These are phyloP conservation scores for Lagria hirta DNA, from an alignment of 2,888 invertebrate species.

Conservation along the genomic window DNA sequence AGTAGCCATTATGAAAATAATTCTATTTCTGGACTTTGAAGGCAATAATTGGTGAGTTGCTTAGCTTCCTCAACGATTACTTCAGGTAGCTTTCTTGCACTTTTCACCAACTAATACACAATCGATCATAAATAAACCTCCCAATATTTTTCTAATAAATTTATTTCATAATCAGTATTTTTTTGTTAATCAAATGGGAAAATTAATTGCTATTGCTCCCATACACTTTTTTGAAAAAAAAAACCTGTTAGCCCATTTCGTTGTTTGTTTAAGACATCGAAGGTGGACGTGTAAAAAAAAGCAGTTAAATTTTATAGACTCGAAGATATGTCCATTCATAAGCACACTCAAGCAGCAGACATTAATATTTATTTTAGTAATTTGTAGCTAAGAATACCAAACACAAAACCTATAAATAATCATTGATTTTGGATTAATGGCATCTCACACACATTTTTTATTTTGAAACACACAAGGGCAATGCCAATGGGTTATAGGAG, in stretches of 20 bases:
- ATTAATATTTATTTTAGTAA: constrained; percentile 26
- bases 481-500: constrained; percentile 47
- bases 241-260: constrained; percentile 32
- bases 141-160: no score
- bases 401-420: constrained; percentile 16
- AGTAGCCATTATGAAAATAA: no score
- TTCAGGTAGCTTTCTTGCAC: no score
- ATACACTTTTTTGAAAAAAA: no score
- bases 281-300: constrained; percentile 32
- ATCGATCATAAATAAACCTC: no score
- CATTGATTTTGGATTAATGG: constrained; percentile 16
- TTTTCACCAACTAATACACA: no score
- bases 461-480: constrained; percentile 33
- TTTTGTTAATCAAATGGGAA: no score
- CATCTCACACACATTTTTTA: constrained; percentile 9
- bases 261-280: constrained; percentile 19
- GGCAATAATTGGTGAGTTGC: no score
- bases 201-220: no score
- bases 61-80: no score
- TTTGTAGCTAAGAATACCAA: constrained; percentile 19
- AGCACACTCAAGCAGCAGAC: constrained; percentile 17
- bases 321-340: constrained; percentile 28
- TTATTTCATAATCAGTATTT: no score
- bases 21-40: no score
- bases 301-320: constrained; percentile 37